Conservation (phyloP, 2,113 vertebrate species). For the Leucoraja erinaceus region DNA sequence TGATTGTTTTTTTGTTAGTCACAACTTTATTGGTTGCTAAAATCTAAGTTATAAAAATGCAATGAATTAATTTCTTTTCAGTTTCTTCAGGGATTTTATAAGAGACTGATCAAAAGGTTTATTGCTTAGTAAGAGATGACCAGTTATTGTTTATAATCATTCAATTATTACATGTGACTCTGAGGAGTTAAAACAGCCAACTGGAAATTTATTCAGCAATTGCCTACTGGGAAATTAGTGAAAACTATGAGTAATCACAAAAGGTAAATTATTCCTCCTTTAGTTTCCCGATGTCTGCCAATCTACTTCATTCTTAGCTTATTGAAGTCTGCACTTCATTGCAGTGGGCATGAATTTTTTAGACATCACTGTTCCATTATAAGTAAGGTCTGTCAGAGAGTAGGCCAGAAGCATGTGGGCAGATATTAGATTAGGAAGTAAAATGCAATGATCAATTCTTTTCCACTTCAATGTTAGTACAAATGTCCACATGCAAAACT, state of each 20-base stretch:
- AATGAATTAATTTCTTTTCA: not conserved
- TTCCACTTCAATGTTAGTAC: not conserved
- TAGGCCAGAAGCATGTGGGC: not conserved
- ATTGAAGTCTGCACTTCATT: not conserved
- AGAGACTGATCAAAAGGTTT: not conserved
- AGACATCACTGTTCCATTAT: not conserved
- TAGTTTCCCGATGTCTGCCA: not conserved
- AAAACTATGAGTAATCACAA: not conserved
- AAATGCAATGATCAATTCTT: not conserved
- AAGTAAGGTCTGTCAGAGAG: not conserved
- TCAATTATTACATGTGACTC: not conserved
- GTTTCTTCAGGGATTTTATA: not conserved
- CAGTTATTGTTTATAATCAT: not conserved
- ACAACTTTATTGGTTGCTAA: not conserved
- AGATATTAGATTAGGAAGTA: not conserved
- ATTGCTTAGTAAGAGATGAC: not conserved
- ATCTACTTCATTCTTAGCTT: not conserved
- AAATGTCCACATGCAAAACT: not conserved
- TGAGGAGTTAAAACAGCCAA: not conserved
- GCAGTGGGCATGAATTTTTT: not conserved
- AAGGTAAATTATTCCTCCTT: not conserved
- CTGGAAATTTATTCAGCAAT: not conserved
- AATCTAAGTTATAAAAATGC: conserved; percentile 2
- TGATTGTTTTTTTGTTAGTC: not conserved
- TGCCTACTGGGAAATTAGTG: not conserved